Percentiles rank a stretch among this genome's conserved stretches.
Evolutionary conservation across 1,140 invertebrate genomes (phyloP).

Genomic region (Stratiolaelaps scimitus): DNA sequence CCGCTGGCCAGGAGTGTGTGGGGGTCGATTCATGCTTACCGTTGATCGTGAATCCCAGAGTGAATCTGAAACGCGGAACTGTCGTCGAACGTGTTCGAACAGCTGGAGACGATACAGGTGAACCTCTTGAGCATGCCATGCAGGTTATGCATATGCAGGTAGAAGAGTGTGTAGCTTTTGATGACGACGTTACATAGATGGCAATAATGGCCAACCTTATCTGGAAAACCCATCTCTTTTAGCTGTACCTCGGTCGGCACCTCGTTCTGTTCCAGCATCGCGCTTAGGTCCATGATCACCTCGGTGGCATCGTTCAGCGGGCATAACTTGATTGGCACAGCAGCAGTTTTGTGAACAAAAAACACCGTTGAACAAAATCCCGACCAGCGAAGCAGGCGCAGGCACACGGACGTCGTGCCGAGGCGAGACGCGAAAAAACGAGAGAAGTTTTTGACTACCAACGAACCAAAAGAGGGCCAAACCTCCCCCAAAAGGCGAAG

Average conservation of each 20-base stretch:
- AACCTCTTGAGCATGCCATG: constrained; percentile 36
- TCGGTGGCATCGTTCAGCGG: no score
- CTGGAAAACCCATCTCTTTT: constrained; percentile 35
- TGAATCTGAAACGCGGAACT: constrained; percentile 34
- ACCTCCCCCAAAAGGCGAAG: no score
- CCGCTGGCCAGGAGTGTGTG: not conserved
- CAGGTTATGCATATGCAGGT: constrained; percentile 38
- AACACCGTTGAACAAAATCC: no score
- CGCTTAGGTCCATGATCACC: not conserved
- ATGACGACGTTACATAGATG: constrained; percentile 37
- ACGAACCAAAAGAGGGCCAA: no score
- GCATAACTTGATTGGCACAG: not conserved
- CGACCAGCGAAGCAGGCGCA: no score
- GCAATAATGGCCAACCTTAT: constrained; percentile 37
- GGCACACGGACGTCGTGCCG: not conserved
- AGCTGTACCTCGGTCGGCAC: constrained; percentile 35
- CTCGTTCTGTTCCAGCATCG: constrained; percentile 30
- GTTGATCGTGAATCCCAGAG: constrained; percentile 33
- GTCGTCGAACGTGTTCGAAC: constrained; percentile 34
- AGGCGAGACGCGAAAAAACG: no score
- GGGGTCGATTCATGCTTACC: constrained; percentile 6
- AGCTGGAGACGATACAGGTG: constrained; percentile 36
- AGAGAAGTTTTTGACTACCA: no score
- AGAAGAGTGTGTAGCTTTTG: constrained; percentile 37
- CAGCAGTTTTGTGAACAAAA: not conserved